These are phyloP conservation scores for Oreochromis aureus DNA, from an alignment of 2,113 vertebrate genomes.

Conservation along the genomic window DNA sequence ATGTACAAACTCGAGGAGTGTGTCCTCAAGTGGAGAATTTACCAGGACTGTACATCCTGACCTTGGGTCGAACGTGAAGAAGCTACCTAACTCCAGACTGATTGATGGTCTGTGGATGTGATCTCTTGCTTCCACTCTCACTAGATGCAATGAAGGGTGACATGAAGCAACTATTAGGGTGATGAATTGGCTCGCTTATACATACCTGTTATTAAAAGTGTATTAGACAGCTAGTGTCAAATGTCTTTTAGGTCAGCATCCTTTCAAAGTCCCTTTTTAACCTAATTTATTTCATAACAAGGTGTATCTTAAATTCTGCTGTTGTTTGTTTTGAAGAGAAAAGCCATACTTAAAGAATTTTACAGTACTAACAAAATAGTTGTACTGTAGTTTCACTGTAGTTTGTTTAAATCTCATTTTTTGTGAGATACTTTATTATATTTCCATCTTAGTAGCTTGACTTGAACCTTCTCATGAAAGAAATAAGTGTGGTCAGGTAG, in stretches of 20 bases:
- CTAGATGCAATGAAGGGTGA: background rate
- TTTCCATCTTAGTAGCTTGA: background rate
- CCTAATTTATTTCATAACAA: background rate
- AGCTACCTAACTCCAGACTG: background rate
- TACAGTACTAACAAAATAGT: accelerated
- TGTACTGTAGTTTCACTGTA: background rate
- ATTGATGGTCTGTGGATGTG: conserved; percentile 34
- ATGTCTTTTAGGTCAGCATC: background rate
- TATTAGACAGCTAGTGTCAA: background rate
- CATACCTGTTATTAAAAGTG: background rate
- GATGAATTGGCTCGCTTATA: background rate
- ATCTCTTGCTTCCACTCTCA: background rate
- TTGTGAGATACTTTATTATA: background rate
- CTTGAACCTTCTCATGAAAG: background rate
- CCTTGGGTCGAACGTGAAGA: conserved; percentile 21
- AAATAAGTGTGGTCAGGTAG: background rate
- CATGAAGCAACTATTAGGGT: background rate
- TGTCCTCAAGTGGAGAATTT: conserved; percentile 3
- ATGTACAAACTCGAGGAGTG: conserved; percentile 19
- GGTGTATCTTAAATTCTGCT: background rate
- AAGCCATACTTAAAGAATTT: background rate
- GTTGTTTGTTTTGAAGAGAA: background rate
- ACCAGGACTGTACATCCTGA: conserved; percentile 6
- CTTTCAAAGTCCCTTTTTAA: background rate
- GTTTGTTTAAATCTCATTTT: background rate